Percentiles rank a stretch among this genome's conserved stretches.
Conservation (phyloP, 1,140 invertebrate species). For the Listronotus bonariensis region DNA sequence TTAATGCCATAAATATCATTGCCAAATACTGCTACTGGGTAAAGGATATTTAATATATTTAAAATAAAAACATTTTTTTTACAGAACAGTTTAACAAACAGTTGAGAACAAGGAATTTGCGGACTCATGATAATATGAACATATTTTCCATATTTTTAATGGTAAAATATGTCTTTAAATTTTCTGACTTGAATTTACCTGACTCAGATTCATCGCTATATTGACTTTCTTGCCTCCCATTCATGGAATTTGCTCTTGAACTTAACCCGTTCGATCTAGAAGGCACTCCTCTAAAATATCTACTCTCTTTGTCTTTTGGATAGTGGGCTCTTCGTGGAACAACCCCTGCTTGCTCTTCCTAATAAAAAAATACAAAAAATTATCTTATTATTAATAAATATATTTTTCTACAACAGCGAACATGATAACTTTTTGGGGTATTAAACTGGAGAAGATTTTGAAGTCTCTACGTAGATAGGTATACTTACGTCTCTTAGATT, state of each 20-base stretch:
- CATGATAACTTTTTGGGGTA: too few species aligned
- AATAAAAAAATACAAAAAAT: constrained; percentile 10
- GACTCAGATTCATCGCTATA: constrained; percentile 56
- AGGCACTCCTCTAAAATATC: constrained; percentile 51
- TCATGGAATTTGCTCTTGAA: constrained; percentile 52
- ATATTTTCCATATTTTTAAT: too few species aligned
- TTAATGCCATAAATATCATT: too few species aligned
- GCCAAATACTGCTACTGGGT: too few species aligned
- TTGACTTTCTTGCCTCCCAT: constrained; percentile 53
- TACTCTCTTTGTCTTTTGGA: constrained; percentile 50
- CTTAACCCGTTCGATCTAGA: constrained; percentile 52
- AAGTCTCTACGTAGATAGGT: background rate
- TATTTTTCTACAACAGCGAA: too few species aligned
- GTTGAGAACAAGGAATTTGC: too few species aligned
- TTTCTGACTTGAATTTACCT: constrained; percentile 41
- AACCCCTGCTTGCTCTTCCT: constrained; percentile 75
- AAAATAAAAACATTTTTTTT: too few species aligned
- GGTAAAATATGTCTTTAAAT: too few species aligned
- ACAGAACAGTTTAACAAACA: too few species aligned
- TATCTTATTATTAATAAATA: too few species aligned
- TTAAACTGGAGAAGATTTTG: background rate
- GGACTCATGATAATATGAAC: too few species aligned
- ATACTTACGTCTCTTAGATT: constrained; percentile 91
- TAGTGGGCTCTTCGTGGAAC: constrained; percentile 59
- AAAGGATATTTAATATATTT: too few species aligned